Base-by-base conservation (phyloP, 2,797 vertebrate species). In the Dendrocincla fuliginosa region DNA sequence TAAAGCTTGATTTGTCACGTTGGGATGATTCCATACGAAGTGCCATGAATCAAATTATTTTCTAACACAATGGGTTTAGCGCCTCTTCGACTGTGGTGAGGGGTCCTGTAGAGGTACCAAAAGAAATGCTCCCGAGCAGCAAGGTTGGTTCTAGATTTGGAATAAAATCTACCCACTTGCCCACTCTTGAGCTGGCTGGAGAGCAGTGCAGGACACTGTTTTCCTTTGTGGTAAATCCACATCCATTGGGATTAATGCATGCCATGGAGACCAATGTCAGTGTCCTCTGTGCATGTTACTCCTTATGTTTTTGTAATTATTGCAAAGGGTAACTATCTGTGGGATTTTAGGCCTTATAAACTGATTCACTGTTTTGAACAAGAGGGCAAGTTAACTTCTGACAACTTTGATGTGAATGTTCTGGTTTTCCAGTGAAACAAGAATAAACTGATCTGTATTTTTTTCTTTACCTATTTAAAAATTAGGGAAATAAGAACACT, bases 31-130 rank as follows among this genome's bases (percentile, higher is more conserved):
- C 94, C 70, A 53, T 64, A 93, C 81, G 95, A 96, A 96, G 95
- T 90, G 75, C 67, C 60, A 50, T 42, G 86, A 96, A 97, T 96
- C 95, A 95, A 96, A 96, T 97, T 89, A 97, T 96, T 96, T 97
- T 93, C 84, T 87, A 95, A 53, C 95, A 96, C 91, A 95, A 95
- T 95, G 88, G 91, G 74, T 77, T 96, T 95, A 96, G 71, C 93
- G 90, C 90, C 90, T 97, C 57, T 93, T 49, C 13, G 63, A 42
- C 84, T 91, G 74, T 70, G 79, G 75, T 16, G 47, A 91, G 83
- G 85, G 84, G 47, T 35, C 82, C 79, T 96, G 74, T 53, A 44
- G 82, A 84, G 89, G 88, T 87, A 90, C 92, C 87, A 90, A 77
- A 96, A 93, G 47, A 94, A 95, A 87, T 16, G 27, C 61, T 93